Percentiles rank a stretch among this genome's conserved stretches.
Conservation (phyloP, 2,797 vertebrate species). For the Prunella strophiata region DNA sequence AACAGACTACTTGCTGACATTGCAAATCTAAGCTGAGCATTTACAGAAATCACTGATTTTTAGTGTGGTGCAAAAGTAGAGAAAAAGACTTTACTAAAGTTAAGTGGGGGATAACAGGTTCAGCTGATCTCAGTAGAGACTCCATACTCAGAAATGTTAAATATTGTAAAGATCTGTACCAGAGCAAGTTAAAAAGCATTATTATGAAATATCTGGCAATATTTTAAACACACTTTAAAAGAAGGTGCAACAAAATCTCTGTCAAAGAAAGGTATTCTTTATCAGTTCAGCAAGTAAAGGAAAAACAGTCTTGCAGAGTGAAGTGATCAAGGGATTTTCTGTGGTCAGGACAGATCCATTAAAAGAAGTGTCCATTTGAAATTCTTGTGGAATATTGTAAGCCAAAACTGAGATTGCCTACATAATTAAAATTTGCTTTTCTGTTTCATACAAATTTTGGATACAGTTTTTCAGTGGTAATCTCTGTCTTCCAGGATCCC, state of each 20-base stretch:
- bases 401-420: neutral
- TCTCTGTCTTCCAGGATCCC: neutral
- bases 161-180: neutral
- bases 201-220: neutral
- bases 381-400: neutral
- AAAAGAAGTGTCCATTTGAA: neutral
- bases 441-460: neutral
- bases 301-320: neutral
- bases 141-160: neutral
- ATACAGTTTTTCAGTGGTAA: neutral
- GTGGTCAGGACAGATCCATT: neutral
- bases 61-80: neutral
- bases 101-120: neutral
- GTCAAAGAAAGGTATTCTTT: neutral
- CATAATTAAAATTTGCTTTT: neutral
- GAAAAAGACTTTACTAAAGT: neutral
- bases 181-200: neutral
- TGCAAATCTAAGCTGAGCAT: neutral
- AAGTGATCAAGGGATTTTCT: neutral
- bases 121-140: neutral
- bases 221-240: neutral
- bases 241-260: neutral
- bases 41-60: slow-evolving; percentile 28
- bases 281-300: neutral
- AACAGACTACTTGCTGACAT: neutral